Evolutionary conservation across 2,888 invertebrate species (phyloP), one percentile per base, ranked within the genome.

Genomic region (Hydraecia micacea): DNA sequence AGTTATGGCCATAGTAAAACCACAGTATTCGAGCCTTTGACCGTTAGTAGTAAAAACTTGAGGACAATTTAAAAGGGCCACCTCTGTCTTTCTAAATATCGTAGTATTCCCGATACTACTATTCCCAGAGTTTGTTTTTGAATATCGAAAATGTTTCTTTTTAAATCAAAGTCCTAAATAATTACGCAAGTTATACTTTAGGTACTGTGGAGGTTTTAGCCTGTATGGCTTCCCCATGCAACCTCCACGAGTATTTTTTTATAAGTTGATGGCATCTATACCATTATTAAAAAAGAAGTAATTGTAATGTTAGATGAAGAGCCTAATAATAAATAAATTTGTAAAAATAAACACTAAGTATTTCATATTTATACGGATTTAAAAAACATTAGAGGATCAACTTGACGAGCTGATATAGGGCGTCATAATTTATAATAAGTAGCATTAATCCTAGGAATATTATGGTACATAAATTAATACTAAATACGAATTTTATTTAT

Each of bases 1-100:
- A 58, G 74, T 84, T 71, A 84, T 49, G 11, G 69, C 69, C 18
- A 52, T 39, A 74, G 70, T 85, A 74, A 85, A 80, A 84, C 80
- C 66, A 74, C 74, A 66, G 55, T 80, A 71, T 75, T 63, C 70
- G 18, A 71, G 62, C 25, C 36, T 74, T 36, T 84, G 62, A 58
- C 55, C 66, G 55, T 60, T 73, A 63, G 49, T 58, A 58, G 39
- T 73, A 66, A 73, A 82, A 73, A 70, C 49, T 79, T 79, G 52
- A 68, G 25, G 70, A 32, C 66, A 62, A 32, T 71, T 55, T 70
- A 66, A 77, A 71, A 77, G 28, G 69, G 36, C 52, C 62, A 55
- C 36, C 15, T 49, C 15, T n/a, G 28, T 28, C 42, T 36, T 65
- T 77, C 32, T 66, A 60, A 52, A 42, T 58, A 42, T 21, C 2